phyloP scores from a whole-genome alignment of 2,113 vertebrate genomes.

The Siphamia tubifer region DNA sequence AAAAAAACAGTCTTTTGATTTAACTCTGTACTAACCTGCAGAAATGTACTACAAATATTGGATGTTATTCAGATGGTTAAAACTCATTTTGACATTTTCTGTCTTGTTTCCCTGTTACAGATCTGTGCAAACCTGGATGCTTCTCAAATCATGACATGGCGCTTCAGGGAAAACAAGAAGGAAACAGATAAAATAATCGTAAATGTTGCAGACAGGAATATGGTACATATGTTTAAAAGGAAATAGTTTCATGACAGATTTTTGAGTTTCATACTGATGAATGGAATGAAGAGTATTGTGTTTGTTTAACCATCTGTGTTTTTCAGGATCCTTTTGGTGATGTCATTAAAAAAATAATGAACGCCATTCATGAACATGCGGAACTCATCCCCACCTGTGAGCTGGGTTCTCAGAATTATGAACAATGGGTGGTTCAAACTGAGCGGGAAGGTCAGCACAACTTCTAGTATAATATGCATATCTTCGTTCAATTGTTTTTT shows the following conservation, averaged over 20 bases:
- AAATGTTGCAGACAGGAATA: constrained; percentile 81
- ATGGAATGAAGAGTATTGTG: too few relatives aligned
- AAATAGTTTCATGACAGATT: background rate
- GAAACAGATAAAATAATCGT: constrained; percentile 83
- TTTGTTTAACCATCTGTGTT: constrained; percentile 8
- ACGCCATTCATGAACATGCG: constrained; percentile 85
- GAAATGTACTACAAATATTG: background rate
- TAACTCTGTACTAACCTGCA: background rate
- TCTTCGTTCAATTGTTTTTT: too few relatives aligned
- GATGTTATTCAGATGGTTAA: background rate
- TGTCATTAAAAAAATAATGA: constrained; percentile 89
- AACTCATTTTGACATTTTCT: background rate
- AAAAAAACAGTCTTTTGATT: constrained; percentile 17
- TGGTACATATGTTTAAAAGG: constrained; percentile 66
- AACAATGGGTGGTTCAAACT: constrained; percentile 90
- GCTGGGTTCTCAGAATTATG: constrained; percentile 91
- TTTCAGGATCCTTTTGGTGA: constrained; percentile 92
- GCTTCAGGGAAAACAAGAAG: constrained; percentile 78
- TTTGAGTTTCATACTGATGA: background rate
- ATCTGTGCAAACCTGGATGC: constrained; percentile 89
- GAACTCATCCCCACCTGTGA: constrained; percentile 81
- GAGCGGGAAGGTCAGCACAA: constrained; percentile 85
- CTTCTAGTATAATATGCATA: background rate
- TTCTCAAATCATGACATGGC: constrained; percentile 86
- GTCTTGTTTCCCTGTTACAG: background rate